Percentiles rank a stretch among this genome's conserved stretches.
Conservation (phyloP, 2,113 vertebrate genomes). For the Diadophis punctatus region DNA sequence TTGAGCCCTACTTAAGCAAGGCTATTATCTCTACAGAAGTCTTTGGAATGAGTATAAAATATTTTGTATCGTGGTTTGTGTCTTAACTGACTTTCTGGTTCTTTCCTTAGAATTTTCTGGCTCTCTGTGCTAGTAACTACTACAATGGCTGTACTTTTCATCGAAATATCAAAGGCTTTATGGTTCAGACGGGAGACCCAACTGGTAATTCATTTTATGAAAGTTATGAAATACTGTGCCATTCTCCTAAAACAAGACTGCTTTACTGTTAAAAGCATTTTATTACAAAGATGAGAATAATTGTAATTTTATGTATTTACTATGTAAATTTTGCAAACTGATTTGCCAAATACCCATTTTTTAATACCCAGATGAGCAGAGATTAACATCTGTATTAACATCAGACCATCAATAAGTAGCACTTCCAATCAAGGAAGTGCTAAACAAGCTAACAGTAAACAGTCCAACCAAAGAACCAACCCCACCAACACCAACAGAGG, state of each 20-base stretch:
- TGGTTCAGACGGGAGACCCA: slow-evolving; percentile 97
- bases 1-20: not conserved
- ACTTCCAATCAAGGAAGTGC: not conserved
- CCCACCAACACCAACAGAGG: not conserved
- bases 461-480: not conserved
- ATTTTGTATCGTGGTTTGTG: slow-evolving; percentile 22
- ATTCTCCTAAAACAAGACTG: not conserved
- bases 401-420: not conserved
- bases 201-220: slow-evolving; percentile 75
- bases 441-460: not conserved
- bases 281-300: not conserved
- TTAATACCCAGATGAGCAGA: not conserved
- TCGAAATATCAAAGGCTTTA: slow-evolving; percentile 97
- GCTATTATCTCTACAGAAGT: not conserved
- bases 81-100: slow-evolving; percentile 40
- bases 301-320: slow-evolving; percentile 13
- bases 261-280: not conserved
- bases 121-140: slow-evolving; percentile 90
- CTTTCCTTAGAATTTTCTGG: slow-evolving; percentile 88
- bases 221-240: not conserved
- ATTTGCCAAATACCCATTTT: not conserved
- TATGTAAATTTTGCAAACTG: not conserved
- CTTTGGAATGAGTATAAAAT: not conserved
- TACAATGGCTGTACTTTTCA: slow-evolving; percentile 91
- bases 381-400: not conserved